phyloP scores from a whole-genome alignment of 1,140 invertebrate genomes.

The Meloidogyne hapla region DNA sequence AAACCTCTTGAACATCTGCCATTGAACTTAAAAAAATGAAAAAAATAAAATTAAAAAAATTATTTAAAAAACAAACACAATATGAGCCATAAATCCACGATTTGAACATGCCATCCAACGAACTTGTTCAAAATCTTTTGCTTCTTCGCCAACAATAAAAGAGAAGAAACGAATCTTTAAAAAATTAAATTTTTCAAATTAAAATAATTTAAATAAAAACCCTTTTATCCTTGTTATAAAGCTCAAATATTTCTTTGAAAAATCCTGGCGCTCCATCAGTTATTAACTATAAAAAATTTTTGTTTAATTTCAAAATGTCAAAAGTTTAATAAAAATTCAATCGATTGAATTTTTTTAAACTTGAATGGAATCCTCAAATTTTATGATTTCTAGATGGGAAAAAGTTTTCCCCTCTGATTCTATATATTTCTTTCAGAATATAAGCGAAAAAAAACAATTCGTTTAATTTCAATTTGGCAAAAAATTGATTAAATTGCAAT shows the following conservation, averaged over 20 bases:
- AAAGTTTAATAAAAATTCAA: too few species aligned
- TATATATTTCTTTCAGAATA: too few species aligned
- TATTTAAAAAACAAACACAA: constrained; percentile 22
- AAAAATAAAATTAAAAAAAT: not conserved
- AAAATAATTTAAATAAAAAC: constrained; percentile 36
- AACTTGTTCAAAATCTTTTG: constrained; percentile 83
- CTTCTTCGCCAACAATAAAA: constrained; percentile 91
- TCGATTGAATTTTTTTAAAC: too few species aligned
- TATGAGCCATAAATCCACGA: constrained; percentile 73
- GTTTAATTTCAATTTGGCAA: too few species aligned
- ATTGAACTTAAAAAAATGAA: constrained; percentile 22
- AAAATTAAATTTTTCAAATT: constrained; percentile 33
- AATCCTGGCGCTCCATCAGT: constrained; percentile 94
- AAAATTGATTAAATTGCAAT: too few species aligned
- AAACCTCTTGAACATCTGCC: constrained; percentile 62
- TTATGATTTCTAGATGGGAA: too few species aligned
- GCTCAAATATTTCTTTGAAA: constrained; percentile 83
- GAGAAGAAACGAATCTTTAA: constrained; percentile 87
- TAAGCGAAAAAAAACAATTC: too few species aligned
- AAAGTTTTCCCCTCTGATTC: too few species aligned
- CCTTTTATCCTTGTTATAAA: constrained; percentile 75
- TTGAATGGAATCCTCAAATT: too few species aligned
- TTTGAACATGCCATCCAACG: constrained; percentile 96
- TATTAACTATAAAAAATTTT: constrained; percentile 71
- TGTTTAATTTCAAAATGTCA: too few species aligned